Evolutionary conservation across 2,797 vertebrate species (phyloP), one percentile per base, ranked within the genome.

Genomic region (Thripadectes ignobilis): DNA sequence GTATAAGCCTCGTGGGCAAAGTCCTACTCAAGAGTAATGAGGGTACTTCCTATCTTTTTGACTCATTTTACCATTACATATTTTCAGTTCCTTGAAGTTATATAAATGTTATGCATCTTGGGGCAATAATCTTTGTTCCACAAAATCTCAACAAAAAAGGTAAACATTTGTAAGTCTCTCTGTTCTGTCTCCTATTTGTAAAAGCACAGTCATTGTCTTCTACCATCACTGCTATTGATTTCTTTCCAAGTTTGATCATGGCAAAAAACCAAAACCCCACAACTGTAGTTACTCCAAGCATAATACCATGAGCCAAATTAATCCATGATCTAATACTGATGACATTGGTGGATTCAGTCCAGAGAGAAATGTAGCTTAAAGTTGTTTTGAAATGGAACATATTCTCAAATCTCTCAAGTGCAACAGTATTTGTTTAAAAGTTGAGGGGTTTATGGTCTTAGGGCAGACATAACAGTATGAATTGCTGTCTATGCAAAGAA

Each of bases 251-350:
- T 91, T 77, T 92, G 52, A 91, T 88, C 19, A 46, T 82, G 75
- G 67, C 61, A 95, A 85, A 90, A 93, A 79, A 20, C 0, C 88
- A 72, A 87, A 94, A 30, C 3, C 49, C 29, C 54, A 75, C 68
- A 92, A 94, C 13, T 93, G 89, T 81, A 92, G 46, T 81, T 90
- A 78, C 19, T 95, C 90, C 94, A 96, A 94, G 59, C 45, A 87
- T 55, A 95, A 92, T 12, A 82, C 17, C 41, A 54, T 17, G 77
- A 89, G 81, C 65, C 78, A 95, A 92, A 95, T 67, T 76, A 82
- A 93, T 89, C 90, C 74, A 82, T 96, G 92, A 92, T 87, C 93
- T 96, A 97, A 97, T 82, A 67, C 61, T 83, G 93, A 95, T 87
- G 88, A 95, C 84, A 93, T 74, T 48, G 39, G 77, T 96, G 95